Evolutionary conservation across 2,797 vertebrate genomes (phyloP).

Genomic region (Pseudomugil tenellus): DNA sequence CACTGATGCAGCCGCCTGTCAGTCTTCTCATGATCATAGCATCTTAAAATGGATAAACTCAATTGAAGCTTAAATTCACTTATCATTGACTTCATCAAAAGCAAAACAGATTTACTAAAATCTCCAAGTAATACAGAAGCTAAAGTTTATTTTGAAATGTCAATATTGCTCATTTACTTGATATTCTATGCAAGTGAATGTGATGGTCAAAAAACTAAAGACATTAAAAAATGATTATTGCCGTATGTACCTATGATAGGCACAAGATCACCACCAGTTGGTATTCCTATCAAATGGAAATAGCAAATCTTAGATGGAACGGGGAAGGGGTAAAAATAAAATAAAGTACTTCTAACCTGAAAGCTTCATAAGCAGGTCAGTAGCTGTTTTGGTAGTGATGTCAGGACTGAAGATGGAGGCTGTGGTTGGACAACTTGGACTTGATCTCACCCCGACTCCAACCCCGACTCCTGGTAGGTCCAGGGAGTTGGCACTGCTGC

Average conservation of each 20-base stretch:
- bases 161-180: too few species aligned
- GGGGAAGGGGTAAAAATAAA: too few species aligned
- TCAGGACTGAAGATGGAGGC: constrained; percentile 96
- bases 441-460: constrained; percentile 73
- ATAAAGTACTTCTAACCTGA: constrained; percentile 85
- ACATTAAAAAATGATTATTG: too few species aligned
- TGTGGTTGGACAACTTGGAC: constrained; percentile 81
- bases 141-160: too few species aligned
- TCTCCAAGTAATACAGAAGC: too few species aligned
- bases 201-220: too few species aligned
- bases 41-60: not conserved
- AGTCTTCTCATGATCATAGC: not conserved
- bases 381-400: constrained; percentile 97
- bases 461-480: constrained; percentile 75
- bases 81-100: too few species aligned
- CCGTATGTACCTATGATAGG: too few species aligned
- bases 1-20: not conserved
- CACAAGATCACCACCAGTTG: too few species aligned
- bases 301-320: too few species aligned
- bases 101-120: too few species aligned
- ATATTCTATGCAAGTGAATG: too few species aligned
- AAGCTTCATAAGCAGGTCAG: constrained; percentile 98
- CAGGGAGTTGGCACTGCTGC: constrained; percentile 83
- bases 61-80: not conserved
- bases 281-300: not conserved